Evolutionary conservation across 2,113 vertebrate species (phyloP), one percentile per base, ranked within the genome.

Genomic region (Herpailurus yagouaroundi): DNA sequence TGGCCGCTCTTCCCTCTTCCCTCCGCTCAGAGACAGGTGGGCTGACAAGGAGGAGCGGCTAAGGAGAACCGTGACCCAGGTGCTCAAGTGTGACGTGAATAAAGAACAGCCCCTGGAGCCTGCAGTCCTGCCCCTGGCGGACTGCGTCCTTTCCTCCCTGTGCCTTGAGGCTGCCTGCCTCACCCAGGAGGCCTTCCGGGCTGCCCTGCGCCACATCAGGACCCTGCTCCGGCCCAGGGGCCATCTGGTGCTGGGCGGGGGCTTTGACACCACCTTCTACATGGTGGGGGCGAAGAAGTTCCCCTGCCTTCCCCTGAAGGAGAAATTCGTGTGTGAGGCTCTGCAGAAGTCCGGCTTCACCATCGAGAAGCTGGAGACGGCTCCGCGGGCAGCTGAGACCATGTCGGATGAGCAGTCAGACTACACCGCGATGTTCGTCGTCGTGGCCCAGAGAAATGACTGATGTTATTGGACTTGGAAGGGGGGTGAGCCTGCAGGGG

Each of bases 151-250:
- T 13, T 98, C 97, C 18, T 98, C 91, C 0, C 97, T 98, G 25
- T 98, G 98, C 69, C 97, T 98, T 4, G 79, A 98, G 87, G 91
- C 95, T 13, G 97, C 97, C 5, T 98, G 98, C 73, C 92, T 87
- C 60, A 91, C 98, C 80, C 80, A 55, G 7, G 63, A 50, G 3
- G 52, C 85, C 4, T 98, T 96, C 85, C 52, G 14, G 4, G 76
- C 50, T 1, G 96, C 98, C 12, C 74, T 98, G 23, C 31, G 36
- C 33, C 96, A 96, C 41, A 55, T 98, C 55, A 86, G 77, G 60
- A 73, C 81, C 29, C 92, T 98, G 33, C 87, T 99, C 31, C 84
- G 85, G 64, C 89, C 96, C 29, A 84, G 97, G 36, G 97, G 94
- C 21, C 36, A 94, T n/a, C 48, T 97, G 74, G 82, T 98, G 21